These are phyloP conservation scores for Pantherophis guttatus DNA, from an alignment of 2,113 vertebrate species.

Conservation along the genomic window DNA sequence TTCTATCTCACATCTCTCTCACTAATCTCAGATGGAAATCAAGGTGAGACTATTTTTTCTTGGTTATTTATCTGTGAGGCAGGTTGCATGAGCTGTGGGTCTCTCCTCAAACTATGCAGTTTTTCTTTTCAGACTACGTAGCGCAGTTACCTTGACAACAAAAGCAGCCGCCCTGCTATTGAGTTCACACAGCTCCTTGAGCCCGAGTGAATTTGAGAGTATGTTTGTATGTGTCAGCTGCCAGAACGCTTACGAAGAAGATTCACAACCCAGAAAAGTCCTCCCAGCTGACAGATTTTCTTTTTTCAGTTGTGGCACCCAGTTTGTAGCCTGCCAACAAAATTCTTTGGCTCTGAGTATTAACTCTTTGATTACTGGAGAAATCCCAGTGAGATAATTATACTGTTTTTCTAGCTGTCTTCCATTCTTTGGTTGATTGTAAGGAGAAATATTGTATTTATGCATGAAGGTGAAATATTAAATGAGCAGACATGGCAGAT, in stretches of 20 bases:
- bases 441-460: constrained; percentile 1
- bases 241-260: not conserved
- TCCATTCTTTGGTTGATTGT: not conserved
- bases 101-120: not conserved
- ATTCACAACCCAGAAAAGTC: not conserved
- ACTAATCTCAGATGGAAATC: constrained; percentile 36
- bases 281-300: not conserved
- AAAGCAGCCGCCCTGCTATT: not conserved
- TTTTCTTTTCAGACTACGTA: not conserved
- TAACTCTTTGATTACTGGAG: too few relatives aligned
- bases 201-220: not conserved
- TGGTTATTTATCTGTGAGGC: not conserved
- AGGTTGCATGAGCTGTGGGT: not conserved
- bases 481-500: not conserved
- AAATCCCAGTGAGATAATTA: constrained; percentile 19
- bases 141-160: not conserved
- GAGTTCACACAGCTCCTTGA: not conserved
- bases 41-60: constrained; percentile 18
- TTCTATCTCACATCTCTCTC: constrained; percentile 41
- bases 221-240: not conserved
- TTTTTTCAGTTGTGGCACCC: not conserved
- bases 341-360: not conserved
- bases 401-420: constrained; percentile 1
- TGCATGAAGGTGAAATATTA: not conserved
- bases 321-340: not conserved